Evolutionary conservation across 2,113 vertebrate species (phyloP), one percentile per base, ranked within the genome.

Genomic region (Cololabis saira): DNA sequence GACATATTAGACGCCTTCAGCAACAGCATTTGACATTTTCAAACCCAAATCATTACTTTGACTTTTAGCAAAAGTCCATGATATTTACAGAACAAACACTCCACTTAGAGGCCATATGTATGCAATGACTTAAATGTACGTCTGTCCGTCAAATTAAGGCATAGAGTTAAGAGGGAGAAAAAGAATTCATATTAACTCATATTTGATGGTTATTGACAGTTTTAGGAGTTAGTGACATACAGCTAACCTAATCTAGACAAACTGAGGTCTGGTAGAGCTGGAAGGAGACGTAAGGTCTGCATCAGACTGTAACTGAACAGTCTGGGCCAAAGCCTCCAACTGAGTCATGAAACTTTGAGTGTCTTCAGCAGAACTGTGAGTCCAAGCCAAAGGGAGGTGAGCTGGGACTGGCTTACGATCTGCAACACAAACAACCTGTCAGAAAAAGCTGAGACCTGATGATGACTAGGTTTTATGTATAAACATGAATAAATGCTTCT

Each of bases 361-460:
- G 37, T 93, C 89, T 22, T 81, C 65, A 4, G 56, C 24, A 42
- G 88, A 84, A 9, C 87, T 90, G 65, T 61, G 81, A 43, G 92
- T 93, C 87, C 91, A 92, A 30, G 90, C 91, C 76, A 93, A 71
- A 56, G 91, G 89, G 47, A 94, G 81, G 75, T 94, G 93, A 22
- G 69, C 45, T 2, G 91, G 61, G 59, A 91, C 76, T 0, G 74
- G 53, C 21, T 49, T 59, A n/a, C 91, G 89, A 83, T 94, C 93
- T 93, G 82, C 54, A 74, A 78, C n/a, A 47, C 18, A 72, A 41
- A 51, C 22, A 30, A 33, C 12, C 16, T 4, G 15, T 80, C 65
- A 78, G 44, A 44, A 21, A n/a, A 12, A n/a, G 3, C 42, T 56
- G 43, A 21, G 2, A 0, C 4, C 27, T 15, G 10, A 13, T 4